Base-by-base conservation (phyloP, 2,797 vertebrate genomes). In the Loriculus beryllinus region DNA sequence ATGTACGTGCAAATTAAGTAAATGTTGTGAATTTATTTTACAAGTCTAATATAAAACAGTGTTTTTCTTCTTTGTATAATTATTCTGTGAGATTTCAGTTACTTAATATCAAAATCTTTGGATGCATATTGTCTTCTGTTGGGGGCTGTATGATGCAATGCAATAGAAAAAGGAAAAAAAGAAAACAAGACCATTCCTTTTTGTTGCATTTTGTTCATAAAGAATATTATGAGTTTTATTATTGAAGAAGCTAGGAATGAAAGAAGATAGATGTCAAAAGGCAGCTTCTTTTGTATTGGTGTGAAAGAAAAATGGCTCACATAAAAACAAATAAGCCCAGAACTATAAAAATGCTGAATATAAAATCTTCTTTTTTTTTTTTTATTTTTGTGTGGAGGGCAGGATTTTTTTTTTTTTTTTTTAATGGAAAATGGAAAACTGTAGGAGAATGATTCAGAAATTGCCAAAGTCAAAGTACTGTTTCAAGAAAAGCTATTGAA, bases 271-370 rank as follows among this genome's bases (percentile, higher is more conserved):
- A 90, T 86, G 87, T 88, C 82, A 91, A 52, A 78, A 90, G 28
- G 49, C 62, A 93, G 22, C 31, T 82, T 17, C 26, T 91, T 82
- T 86, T 83, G 69, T 88, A 78, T 35, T 88, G 49, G 17, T 74
- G 17, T 77, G 78, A 91, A 92, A 95, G 95, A 91, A 91, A 92
- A 95, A 94, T 94, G 54, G 49, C 42, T 92, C 79, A 45, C 82
- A 83, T 81, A 92, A 91, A 93, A 92, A 13, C 71, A 91, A 85
- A 96, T 91, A 92, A 91, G 45, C 89, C 67, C 26, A 25, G 14
- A 88, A 82, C 71, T 94, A 56, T 82, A 82, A 89, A 92, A 95
- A 80, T 91, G 85, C 31, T 90, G 69, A 86, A 75, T 87, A 91
- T 68, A 85, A 82, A 40, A 40, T 14, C 39, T 70, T 82, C 54